A percentile compares a stretch with the other conserved stretches of the same genome.
Conservation (phyloP, 2,797 vertebrate species). For the Saxicola maurus region DNA sequence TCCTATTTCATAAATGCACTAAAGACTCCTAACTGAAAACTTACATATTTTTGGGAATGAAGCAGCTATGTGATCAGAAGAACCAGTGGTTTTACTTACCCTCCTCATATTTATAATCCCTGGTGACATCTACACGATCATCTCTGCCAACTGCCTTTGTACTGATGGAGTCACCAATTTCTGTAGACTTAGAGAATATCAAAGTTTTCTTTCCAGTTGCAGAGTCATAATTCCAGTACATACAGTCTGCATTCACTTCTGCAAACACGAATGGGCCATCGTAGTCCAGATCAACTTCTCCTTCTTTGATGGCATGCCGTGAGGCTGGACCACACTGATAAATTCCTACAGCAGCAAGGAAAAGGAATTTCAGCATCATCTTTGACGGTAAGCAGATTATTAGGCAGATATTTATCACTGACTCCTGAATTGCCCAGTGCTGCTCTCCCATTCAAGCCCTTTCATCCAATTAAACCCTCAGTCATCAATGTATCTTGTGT, state of each 20-base stretch:
- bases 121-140: constrained; percentile 83
- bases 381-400: neutral
- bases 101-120: constrained; percentile 88
- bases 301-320: constrained; percentile 64
- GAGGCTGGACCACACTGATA: constrained; percentile 77
- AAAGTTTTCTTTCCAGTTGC: neutral
- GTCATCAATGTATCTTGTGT: neutral
- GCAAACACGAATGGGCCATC: constrained; percentile 72
- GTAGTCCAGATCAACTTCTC: constrained; percentile 65
- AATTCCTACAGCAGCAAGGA: constrained; percentile 58
- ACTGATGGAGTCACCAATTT: constrained; percentile 84
- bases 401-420: neutral
- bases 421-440: neutral
- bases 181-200: constrained; percentile 17
- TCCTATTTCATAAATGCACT: neutral
- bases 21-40: neutral
- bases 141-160: constrained; percentile 87
- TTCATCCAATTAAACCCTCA: neutral
- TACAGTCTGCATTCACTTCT: constrained; percentile 76
- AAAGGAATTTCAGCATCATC: neutral
- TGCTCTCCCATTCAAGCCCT: neutral
- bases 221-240: constrained; percentile 62
- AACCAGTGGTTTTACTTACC: constrained; percentile 70
- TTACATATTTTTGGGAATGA: neutral
- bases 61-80: neutral